phyloP scores from a whole-genome alignment of 2,113 vertebrate species.

The Phylloscopus whistleri region DNA sequence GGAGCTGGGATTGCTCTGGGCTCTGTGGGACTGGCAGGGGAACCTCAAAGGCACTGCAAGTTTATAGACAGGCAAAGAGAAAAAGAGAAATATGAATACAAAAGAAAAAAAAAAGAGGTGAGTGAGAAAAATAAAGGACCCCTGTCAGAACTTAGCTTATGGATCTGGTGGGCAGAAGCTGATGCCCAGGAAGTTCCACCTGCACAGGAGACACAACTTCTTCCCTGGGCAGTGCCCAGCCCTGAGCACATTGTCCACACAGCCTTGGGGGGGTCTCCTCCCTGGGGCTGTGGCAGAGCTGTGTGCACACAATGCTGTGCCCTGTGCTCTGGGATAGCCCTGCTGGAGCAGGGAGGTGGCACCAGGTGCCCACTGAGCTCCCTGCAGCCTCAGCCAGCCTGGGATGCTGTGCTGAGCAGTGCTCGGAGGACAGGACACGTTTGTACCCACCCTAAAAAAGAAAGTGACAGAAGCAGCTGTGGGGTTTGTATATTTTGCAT shows the following conservation, averaged over 20 bases:
- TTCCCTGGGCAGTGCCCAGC: background rate
- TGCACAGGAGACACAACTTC: background rate
- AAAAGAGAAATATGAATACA: background rate
- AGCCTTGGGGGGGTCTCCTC: too few species aligned
- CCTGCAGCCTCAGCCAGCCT: fast-evolving
- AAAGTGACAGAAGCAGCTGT: background rate
- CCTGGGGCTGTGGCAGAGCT: too few species aligned
- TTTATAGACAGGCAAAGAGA: background rate
- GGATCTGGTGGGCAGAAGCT: background rate
- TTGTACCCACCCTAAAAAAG: background rate
- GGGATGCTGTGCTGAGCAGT: background rate
- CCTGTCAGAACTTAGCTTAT: background rate
- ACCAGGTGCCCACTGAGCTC: fast-evolving
- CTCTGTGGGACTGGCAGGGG: background rate
- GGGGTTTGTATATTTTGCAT: background rate
- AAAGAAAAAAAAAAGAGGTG: background rate
- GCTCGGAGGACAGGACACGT: fast-evolving
- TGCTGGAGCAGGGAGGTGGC: too few species aligned
- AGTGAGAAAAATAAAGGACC: background rate
- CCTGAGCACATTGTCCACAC: too few species aligned
- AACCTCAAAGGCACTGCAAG: background rate
- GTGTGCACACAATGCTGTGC: too few species aligned
- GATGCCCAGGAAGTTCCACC: background rate
- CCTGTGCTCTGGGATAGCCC: too few species aligned
- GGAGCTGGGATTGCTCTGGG: background rate